These are phyloP conservation scores for Ammodytes dubius DNA, from an alignment of 2,113 vertebrate species.

Conservation along the genomic window DNA sequence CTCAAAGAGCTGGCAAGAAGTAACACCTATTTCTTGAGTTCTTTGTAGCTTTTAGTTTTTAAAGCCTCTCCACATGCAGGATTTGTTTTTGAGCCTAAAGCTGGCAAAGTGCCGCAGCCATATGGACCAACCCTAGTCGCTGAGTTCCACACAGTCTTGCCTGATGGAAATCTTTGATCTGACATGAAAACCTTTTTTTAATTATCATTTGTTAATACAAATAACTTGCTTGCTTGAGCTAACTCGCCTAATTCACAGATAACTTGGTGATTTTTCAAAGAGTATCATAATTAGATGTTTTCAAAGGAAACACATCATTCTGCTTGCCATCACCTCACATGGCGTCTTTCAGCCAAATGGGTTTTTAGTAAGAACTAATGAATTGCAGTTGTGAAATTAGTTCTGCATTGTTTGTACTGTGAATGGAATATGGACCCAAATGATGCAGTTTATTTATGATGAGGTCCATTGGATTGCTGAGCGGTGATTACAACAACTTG, in stretches of 20 bases:
- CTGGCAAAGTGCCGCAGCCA: constrained; percentile 51
- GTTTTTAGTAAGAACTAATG: not conserved
- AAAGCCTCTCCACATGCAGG: constrained; percentile 54
- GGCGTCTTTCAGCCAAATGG: not conserved
- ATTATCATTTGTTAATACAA: not conserved
- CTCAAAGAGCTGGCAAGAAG: constrained; percentile 36
- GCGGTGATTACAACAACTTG: constrained; percentile 3
- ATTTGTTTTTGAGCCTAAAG: constrained; percentile 48
- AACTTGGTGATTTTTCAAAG: not conserved
- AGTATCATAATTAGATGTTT: not conserved
- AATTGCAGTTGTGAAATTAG: not conserved
- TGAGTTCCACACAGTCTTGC: constrained; percentile 4
- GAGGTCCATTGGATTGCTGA: not conserved
- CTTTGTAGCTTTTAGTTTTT: constrained; percentile 3
- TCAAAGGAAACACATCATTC: not conserved
- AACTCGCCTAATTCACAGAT: not conserved
- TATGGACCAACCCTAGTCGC: constrained; percentile 49
- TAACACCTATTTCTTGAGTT: constrained; percentile 50
- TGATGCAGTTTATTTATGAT: not conserved
- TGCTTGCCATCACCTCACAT: not conserved
- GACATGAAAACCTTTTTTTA: not conserved
- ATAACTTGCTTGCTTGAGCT: not conserved
- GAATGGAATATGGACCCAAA: not conserved
- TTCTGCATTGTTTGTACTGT: not conserved
- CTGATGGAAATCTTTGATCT: constrained; percentile 32